These are phyloP conservation scores for Sterrhoptilus dennistouni DNA, from an alignment of 2,113 vertebrate genomes.

Conservation along the genomic window DNA sequence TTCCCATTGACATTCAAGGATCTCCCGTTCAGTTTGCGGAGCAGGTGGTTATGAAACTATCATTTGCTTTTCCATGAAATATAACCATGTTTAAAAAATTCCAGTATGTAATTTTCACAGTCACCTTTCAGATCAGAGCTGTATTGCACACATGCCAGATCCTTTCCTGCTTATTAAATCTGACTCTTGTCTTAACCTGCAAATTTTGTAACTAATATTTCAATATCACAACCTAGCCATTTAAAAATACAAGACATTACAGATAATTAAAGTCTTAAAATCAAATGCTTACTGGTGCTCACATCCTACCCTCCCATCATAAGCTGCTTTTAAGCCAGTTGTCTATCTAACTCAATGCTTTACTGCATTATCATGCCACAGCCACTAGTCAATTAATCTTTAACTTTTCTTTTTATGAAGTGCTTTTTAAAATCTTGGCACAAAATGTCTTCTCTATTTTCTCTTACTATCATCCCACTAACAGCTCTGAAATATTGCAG, in stretches of 20 bases:
- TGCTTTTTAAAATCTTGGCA: slow-evolving; percentile 36
- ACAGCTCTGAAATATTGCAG: slow-evolving; percentile 35
- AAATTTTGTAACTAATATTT: slow-evolving; percentile 23
- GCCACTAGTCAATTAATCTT: slow-evolving; percentile 43
- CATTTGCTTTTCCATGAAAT: neutral
- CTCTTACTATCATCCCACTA: slow-evolving; percentile 23
- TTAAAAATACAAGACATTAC: slow-evolving; percentile 30
- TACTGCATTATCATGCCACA: slow-evolving; percentile 12
- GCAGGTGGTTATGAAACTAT: slow-evolving; percentile 23
- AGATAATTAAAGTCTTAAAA: slow-evolving; percentile 43
- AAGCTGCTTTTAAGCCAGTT: slow-evolving; percentile 24
- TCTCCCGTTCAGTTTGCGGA: neutral
- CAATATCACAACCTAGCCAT: slow-evolving; percentile 1
- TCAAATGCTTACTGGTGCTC: neutral
- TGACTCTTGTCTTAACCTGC: neutral
- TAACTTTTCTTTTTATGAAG: slow-evolving; percentile 37
- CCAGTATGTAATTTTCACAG: neutral
- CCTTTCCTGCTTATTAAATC: slow-evolving; percentile 21
- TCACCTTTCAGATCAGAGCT: slow-evolving; percentile 1
- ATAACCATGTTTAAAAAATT: neutral
- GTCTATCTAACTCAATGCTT: slow-evolving; percentile 19
- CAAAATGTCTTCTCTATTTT: slow-evolving; percentile 22
- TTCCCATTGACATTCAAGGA: neutral
- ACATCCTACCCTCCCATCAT: neutral
- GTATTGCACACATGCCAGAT: neutral